Percentiles rank a stretch among this genome's conserved stretches.
Evolutionary conservation across 2,113 vertebrate genomes (phyloP).

Genomic region (Carassius auratus): DNA sequence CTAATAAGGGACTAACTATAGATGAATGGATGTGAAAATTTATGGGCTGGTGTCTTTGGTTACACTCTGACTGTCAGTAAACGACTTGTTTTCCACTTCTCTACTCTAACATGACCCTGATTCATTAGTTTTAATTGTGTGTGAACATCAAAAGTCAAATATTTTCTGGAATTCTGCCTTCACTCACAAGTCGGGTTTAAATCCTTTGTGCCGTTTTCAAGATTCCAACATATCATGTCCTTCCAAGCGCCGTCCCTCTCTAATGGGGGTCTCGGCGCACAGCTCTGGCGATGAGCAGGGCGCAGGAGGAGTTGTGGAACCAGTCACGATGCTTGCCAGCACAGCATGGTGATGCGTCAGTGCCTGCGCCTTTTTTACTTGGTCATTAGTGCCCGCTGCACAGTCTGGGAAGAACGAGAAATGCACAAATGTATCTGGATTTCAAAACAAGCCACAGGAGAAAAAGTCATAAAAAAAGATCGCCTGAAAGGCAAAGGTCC

Average conservation of each 20-base stretch:
- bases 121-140: constrained; percentile 32
- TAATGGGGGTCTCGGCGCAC: constrained; percentile 33
- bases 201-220: constrained; percentile 33
- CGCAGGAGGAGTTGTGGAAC: constrained; percentile 34
- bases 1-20: constrained; percentile 15
- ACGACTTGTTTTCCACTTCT: not conserved
- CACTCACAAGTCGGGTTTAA: not conserved
- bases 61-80: not conserved
- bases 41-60: not conserved
- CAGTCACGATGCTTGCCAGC: constrained; percentile 26
- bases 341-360: constrained; percentile 49
- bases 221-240: constrained; percentile 11
- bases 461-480: not conserved
- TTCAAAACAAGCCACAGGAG: constrained; percentile 1
- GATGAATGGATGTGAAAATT: not conserved
- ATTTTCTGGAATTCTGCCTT: not conserved
- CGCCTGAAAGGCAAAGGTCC: constrained; percentile 17
- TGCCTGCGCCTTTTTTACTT: constrained; percentile 42
- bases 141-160: constrained; percentile 18
- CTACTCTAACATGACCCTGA: not conserved
- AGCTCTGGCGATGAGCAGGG: constrained; percentile 35
- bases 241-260: constrained; percentile 28
- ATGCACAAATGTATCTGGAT: constrained; percentile 45
- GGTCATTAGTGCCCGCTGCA: constrained; percentile 43
- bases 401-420: constrained; percentile 24